Conservation (phyloP, 2,888 invertebrate genomes). For the Exephanes ischioxanthus region DNA sequence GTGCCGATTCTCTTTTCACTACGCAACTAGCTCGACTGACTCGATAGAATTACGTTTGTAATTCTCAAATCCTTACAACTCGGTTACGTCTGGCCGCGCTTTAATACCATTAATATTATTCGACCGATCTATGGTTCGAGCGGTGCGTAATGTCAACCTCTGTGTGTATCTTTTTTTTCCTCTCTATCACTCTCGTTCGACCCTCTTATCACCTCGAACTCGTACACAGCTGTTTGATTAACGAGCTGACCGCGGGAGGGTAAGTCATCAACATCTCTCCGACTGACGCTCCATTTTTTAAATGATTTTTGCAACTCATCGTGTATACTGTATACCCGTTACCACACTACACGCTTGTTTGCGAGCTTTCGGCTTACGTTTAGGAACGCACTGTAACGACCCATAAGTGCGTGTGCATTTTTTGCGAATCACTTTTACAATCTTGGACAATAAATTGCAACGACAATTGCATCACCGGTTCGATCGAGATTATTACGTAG, state of each 20-base stretch:
- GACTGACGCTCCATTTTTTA: constrained; percentile 74
- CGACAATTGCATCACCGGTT: neutral
- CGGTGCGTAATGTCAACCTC: constrained; percentile 83
- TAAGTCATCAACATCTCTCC: constrained; percentile 87
- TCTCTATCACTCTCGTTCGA: constrained; percentile 82
- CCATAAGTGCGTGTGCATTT: constrained; percentile 4
- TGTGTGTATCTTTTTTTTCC: constrained; percentile 84
- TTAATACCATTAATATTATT: constrained; percentile 57
- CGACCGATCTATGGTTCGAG: constrained; percentile 48
- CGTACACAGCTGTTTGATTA: constrained; percentile 93
- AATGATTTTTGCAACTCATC: constrained; percentile 51
- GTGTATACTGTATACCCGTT: constrained; percentile 27
- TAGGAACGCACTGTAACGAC: constrained; percentile 41
- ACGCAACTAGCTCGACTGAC: constrained; percentile 40
- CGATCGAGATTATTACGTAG: neutral
- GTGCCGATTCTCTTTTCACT: neutral
- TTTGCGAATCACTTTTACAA: constrained; percentile 16
- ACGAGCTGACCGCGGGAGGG: constrained; percentile 93
- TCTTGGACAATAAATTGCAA: constrained; percentile 13
- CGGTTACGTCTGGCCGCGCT: constrained; percentile 32
- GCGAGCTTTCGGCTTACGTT: constrained; percentile 50
- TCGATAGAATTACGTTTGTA: constrained; percentile 10
- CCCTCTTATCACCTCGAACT: constrained; percentile 82
- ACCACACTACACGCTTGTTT: constrained; percentile 48
- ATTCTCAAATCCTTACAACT: constrained; percentile 19